phyloP scores from a whole-genome alignment of 2,888 invertebrate species.

The Glyphotaelius pellucidus region DNA sequence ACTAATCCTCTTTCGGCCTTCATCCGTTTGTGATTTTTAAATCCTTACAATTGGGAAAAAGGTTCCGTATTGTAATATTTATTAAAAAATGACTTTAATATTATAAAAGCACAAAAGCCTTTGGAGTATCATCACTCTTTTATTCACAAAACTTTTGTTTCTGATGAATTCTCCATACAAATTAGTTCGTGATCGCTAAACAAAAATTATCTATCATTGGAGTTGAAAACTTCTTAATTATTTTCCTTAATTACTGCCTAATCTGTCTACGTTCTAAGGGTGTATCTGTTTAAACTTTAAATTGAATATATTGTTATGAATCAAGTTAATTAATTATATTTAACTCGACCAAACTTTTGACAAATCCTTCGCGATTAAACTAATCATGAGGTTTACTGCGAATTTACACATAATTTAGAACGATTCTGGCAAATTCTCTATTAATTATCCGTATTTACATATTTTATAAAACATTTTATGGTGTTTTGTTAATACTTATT shows the following conservation, averaged over 20 bases:
- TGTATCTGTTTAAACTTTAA: background rate
- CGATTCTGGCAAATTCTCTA: background rate
- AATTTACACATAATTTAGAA: background rate
- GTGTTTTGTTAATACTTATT: too few species aligned
- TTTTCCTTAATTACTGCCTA: background rate
- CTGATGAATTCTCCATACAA: background rate
- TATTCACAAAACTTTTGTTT: background rate
- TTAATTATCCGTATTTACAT: background rate
- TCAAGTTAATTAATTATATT: background rate
- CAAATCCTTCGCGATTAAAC: background rate
- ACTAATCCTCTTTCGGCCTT: background rate
- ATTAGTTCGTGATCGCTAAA: background rate
- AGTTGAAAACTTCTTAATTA: background rate
- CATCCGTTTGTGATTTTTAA: slow-evolving; percentile 25
- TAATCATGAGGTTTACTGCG: background rate
- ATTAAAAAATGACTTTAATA: background rate
- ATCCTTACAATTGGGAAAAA: slow-evolving; percentile 12
- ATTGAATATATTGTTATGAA: background rate
- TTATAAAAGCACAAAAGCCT: background rate
- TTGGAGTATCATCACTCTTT: background rate
- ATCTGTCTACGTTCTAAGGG: background rate
- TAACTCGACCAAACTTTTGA: background rate
- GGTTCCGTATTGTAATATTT: background rate
- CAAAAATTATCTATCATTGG: slow-evolving; percentile 2
- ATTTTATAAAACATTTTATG: too few species aligned